These are phyloP conservation scores for Xestia ashworthii DNA, from an alignment of 2,888 invertebrate genomes.

Conservation along the genomic window DNA sequence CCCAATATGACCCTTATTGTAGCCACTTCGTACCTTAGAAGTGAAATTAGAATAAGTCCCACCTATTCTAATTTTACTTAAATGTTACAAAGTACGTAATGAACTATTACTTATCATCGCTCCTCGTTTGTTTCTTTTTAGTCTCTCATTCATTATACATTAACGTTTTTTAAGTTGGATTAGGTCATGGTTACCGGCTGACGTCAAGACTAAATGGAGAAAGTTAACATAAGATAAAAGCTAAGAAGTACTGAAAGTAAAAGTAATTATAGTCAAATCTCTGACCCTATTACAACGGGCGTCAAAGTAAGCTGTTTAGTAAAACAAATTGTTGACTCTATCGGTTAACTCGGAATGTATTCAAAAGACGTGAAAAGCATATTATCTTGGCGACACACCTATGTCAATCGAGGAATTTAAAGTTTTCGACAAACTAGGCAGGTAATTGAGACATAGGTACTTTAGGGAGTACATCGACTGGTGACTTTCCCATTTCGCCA, in stretches of 20 bases:
- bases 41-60: conserved; percentile 1
- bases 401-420: background rate
- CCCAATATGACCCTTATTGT: background rate
- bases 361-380: conserved; percentile 13
- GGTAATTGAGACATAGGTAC: no score
- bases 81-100: conserved; percentile 19
- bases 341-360: conserved; percentile 17
- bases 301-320: conserved; percentile 13
- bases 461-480: no score
- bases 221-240: conserved; percentile 79
- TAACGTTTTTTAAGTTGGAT: conserved; percentile 67
- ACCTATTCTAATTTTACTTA: background rate
- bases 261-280: conserved; percentile 67
- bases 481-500: no score
- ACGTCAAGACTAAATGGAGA: conserved; percentile 73
- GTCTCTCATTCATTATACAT: conserved; percentile 63
- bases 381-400: conserved; percentile 1
- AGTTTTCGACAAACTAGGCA: background rate
- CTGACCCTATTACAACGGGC: conserved; percentile 28
- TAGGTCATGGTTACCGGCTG: conserved; percentile 79
- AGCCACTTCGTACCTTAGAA: background rate
- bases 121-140: conserved; percentile 51
- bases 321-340: conserved; percentile 16
- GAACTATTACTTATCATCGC: conserved; percentile 26
- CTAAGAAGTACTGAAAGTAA: conserved; percentile 64